phyloP scores from a whole-genome alignment of 2,888 invertebrate species.

The Orthosia gracilis region DNA sequence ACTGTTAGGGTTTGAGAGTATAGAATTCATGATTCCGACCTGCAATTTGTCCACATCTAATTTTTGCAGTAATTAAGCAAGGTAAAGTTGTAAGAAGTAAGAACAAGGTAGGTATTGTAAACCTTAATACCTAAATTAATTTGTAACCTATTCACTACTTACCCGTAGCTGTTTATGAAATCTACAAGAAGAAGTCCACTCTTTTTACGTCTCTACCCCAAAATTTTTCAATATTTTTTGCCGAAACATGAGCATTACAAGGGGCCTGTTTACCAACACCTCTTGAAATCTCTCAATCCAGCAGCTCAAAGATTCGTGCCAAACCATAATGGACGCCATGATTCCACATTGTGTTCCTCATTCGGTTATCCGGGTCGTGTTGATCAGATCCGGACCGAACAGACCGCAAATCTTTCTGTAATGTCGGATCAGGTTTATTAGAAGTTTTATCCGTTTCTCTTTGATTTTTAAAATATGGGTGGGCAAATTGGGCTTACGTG shows the following conservation, averaged over 20 bases:
- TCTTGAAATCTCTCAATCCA: slow-evolving; percentile 12
- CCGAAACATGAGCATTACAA: not conserved
- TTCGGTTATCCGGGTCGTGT: slow-evolving; percentile 18
- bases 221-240: slow-evolving; percentile 12
- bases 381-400: slow-evolving; percentile 28
- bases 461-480: slow-evolving; percentile 9
- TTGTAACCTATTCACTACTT: not conserved
- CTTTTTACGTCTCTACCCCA: not conserved
- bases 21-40: too few relatives aligned
- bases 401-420: slow-evolving; percentile 26
- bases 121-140: too few relatives aligned
- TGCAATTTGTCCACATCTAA: too few relatives aligned
- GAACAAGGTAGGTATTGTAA: too few relatives aligned
- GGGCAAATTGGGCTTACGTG: not conserved
- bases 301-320: slow-evolving; percentile 1
- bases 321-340: slow-evolving; percentile 19
- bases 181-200: not conserved
- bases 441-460: slow-evolving; percentile 6
- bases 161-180: slow-evolving; percentile 1
- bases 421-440: slow-evolving; percentile 23
- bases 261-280: slow-evolving; percentile 6
- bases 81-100: too few relatives aligned
- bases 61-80: too few relatives aligned
- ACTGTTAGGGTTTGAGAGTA: too few relatives aligned
- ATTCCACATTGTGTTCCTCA: slow-evolving; percentile 4